These are phyloP conservation scores for Oostethus manadensis DNA, from an alignment of 2,113 vertebrate genomes.

Conservation along the genomic window DNA sequence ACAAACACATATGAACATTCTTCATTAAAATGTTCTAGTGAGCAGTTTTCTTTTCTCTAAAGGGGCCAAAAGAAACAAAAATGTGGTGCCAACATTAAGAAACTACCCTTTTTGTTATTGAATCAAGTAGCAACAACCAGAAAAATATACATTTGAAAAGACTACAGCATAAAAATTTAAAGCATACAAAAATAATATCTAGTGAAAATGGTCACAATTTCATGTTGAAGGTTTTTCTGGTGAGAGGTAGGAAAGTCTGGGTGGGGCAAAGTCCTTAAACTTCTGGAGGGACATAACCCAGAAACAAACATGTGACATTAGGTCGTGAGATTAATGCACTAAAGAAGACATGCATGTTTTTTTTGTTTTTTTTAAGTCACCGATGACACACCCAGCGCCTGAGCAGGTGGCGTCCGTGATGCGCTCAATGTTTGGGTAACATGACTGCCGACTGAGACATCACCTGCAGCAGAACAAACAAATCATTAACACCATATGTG, in stretches of 20 bases:
- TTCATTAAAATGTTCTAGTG: no score
- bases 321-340: not conserved
- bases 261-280: not conserved
- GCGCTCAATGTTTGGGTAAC: slow-evolving; percentile 68
- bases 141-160: not conserved
- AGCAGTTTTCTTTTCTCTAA: no score
- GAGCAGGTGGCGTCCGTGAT: slow-evolving; percentile 12
- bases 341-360: not conserved
- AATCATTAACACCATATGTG: not conserved
- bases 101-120: no score
- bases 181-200: slow-evolving; percentile 1
- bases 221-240: no score
- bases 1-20: no score
- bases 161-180: not conserved
- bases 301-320: not conserved
- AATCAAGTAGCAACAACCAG: not conserved
- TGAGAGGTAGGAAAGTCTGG: no score
- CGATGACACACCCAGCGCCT: slow-evolving; percentile 27
- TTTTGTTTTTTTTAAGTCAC: slow-evolving; percentile 40
- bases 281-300: not conserved
- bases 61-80: not conserved
- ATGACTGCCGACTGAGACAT: slow-evolving; percentile 69
- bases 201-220: not conserved
- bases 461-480: slow-evolving; percentile 48
- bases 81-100: no score